Evolutionary conservation across 2,113 vertebrate species (phyloP).

Genomic region (Apteryx mantelli): DNA sequence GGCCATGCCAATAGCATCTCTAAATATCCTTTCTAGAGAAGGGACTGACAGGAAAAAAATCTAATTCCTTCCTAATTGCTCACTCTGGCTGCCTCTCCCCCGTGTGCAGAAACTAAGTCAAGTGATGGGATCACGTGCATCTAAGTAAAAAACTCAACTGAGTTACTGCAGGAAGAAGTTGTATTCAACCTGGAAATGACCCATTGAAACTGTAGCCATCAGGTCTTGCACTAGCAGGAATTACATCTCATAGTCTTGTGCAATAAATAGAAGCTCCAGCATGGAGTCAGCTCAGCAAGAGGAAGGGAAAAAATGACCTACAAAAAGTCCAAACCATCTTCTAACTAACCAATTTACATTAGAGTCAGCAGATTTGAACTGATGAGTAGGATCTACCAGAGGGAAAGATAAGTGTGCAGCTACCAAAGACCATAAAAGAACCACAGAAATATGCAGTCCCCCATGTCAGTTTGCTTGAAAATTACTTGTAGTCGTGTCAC

Average conservation of each 20-base stretch:
- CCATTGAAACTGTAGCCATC: fast-evolving
- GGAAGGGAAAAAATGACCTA: background rate
- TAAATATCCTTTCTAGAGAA: background rate
- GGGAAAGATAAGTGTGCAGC: background rate
- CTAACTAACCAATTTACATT: background rate
- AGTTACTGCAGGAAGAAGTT: background rate
- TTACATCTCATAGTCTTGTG: background rate
- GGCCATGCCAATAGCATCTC: background rate
- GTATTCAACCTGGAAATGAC: background rate
- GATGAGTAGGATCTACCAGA: background rate
- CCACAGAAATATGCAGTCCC: background rate
- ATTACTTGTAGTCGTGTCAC: background rate
- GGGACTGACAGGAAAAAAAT: background rate
- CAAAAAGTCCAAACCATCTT: background rate
- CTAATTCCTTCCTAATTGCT: conserved; percentile 52
- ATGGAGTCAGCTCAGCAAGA: background rate
- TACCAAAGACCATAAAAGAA: background rate
- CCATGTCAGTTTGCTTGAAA: background rate
- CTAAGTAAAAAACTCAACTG: background rate
- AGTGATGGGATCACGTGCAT: background rate
- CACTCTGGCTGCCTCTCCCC: conserved; percentile 1
- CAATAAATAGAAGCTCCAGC: background rate
- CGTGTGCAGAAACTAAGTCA: background rate
- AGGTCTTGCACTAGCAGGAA: background rate
- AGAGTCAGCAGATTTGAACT: background rate